Evolutionary conservation across 2,888 invertebrate genomes (phyloP).

Genomic region (Andrena bicolor): DNA sequence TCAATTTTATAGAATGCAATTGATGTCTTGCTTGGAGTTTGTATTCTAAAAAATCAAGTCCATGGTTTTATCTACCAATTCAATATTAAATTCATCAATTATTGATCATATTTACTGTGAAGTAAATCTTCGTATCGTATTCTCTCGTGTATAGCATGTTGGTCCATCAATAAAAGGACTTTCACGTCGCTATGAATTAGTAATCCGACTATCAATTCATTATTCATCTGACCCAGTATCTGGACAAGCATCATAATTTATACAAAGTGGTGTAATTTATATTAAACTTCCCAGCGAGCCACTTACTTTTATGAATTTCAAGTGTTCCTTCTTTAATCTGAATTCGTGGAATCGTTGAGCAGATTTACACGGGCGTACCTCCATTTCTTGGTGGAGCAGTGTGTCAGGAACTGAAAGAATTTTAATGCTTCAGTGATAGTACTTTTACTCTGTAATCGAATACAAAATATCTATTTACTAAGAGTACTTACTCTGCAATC

Average conservation of each 20-base stretch:
- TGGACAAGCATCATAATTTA: constrained; percentile 73
- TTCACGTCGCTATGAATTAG: constrained; percentile 83
- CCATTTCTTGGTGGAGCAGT: constrained; percentile 47
- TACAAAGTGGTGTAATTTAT: background rate
- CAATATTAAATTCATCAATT: background rate
- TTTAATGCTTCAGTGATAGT: background rate
- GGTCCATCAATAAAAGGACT: constrained; percentile 91
- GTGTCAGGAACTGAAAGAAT: constrained; percentile 41
- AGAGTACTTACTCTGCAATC: constrained; percentile 30
- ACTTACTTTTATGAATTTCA: constrained; percentile 73
- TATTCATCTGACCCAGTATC: constrained; percentile 91
- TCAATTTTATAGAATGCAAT: constrained; percentile 72
- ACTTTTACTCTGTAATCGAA: background rate
- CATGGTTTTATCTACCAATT: background rate
- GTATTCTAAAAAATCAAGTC: constrained; percentile 85
- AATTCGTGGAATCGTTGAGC: constrained; percentile 67
- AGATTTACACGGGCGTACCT: constrained; percentile 70
- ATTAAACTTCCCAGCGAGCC: background rate
- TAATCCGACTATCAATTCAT: constrained; percentile 89
- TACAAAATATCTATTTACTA: background rate
- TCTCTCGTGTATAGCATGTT: constrained; percentile 95
- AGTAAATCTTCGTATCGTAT: constrained; percentile 91
- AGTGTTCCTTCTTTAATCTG: constrained; percentile 66
- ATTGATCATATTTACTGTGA: constrained; percentile 84
- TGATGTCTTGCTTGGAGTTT: constrained; percentile 79